Evolutionary conservation across 1,140 invertebrate genomes (phyloP).

Genomic region (Drosophila carrolli): DNA sequence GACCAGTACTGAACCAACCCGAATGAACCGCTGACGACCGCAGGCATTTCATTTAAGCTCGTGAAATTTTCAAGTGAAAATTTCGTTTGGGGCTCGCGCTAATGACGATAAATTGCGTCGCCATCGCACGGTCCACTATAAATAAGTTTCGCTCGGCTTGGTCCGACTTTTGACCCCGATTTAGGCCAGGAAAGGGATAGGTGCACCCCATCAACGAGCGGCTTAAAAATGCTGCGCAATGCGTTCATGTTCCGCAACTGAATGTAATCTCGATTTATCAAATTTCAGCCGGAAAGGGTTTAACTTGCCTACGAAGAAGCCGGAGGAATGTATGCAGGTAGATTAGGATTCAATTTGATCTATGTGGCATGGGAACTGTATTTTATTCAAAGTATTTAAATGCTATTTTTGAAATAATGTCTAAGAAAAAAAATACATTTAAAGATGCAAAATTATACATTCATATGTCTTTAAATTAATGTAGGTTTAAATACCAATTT

Average conservation of each 20-base stretch:
- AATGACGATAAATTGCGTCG: constrained; percentile 80
- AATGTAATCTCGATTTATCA: constrained; percentile 48
- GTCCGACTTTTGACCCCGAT: constrained; percentile 31
- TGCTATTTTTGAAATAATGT: neutral
- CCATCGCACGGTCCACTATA: constrained; percentile 61
- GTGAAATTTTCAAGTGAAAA: constrained; percentile 79
- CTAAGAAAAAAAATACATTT: no score
- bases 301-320: neutral
- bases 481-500: no score
- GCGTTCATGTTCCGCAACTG: constrained; percentile 29
- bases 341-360: neutral
- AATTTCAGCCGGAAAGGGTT: constrained; percentile 21
- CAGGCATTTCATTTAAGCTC: constrained; percentile 75
- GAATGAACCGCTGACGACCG: constrained; percentile 39
- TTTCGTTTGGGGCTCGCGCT: constrained; percentile 61
- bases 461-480: no score
- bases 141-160: constrained; percentile 70
- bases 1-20: constrained; percentile 21
- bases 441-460: no score
- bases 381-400: no score
- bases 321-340: constrained; percentile 1
- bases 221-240: constrained; percentile 49
- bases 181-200: constrained; percentile 18
- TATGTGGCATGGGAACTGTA: neutral
- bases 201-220: constrained; percentile 33